A percentile compares a stretch with the other conserved stretches of the same genome.
phyloP scores from a whole-genome alignment of 2,113 vertebrate species.

The Cyprinodon brontotheroides region DNA sequence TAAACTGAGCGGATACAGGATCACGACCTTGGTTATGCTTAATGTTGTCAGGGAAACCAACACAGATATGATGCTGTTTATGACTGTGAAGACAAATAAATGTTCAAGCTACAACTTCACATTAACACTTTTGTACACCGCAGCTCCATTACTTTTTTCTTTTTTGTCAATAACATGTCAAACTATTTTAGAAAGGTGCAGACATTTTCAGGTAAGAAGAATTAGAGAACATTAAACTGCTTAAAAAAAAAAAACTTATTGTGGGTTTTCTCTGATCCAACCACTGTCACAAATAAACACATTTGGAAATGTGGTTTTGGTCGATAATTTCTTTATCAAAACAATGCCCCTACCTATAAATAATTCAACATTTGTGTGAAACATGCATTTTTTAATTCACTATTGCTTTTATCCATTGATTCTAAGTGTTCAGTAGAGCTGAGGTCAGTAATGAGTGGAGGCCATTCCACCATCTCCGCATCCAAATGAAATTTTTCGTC shows the following conservation, averaged over 20 bases:
- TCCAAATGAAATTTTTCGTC: too few species aligned
- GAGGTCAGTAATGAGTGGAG: not conserved
- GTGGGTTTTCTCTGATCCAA: too few species aligned
- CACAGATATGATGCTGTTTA: constrained; percentile 39
- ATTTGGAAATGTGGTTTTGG: not conserved
- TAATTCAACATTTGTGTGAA: not conserved
- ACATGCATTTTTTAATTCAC: not conserved
- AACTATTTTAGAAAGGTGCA: not conserved
- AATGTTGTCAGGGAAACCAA: constrained; percentile 69
- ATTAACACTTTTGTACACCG: constrained; percentile 16
- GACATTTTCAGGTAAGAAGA: not conserved
- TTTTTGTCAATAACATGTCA: not conserved
- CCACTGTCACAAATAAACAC: too few species aligned
- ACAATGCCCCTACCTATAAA: not conserved
- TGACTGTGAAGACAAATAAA: constrained; percentile 13
- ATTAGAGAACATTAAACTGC: not conserved
- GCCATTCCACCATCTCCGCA: too few species aligned
- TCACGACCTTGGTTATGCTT: constrained; percentile 70
- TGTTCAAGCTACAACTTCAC: constrained; percentile 2
- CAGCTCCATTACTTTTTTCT: not conserved
- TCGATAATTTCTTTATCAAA: not conserved
- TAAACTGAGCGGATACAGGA: constrained; percentile 66
- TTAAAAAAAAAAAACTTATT: too few species aligned
- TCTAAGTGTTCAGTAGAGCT: not conserved
- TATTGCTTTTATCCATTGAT: not conserved